These are phyloP conservation scores for Azemiops feae DNA, from an alignment of 2,113 vertebrate genomes.

Conservation along the genomic window DNA sequence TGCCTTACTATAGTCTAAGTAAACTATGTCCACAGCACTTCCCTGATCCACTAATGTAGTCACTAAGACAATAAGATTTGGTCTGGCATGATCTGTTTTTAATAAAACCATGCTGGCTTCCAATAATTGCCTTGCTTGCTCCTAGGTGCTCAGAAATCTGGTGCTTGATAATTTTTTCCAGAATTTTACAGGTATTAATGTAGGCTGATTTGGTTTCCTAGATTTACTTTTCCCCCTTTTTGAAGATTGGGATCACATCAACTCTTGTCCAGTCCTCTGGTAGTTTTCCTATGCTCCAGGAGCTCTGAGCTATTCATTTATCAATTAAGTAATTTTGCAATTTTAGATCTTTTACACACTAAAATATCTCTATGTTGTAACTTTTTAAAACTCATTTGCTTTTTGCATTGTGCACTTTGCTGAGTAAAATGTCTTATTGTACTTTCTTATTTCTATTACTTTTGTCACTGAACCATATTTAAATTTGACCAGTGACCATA, in stretches of 20 bases:
- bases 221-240: background rate
- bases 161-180: background rate
- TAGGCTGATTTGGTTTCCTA: background rate
- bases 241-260: background rate
- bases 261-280: background rate
- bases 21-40: background rate
- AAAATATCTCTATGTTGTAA: background rate
- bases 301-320: background rate
- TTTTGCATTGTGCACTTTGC: background rate
- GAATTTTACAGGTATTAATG: background rate
- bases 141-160: background rate
- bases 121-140: background rate
- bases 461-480: no score
- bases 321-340: background rate
- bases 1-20: background rate
- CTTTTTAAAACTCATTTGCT: background rate
- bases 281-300: background rate
- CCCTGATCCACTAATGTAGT: background rate
- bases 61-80: background rate
- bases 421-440: background rate
- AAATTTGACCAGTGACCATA: no score
- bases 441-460: no score
- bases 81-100: background rate
- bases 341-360: background rate
- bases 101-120: background rate